Evolutionary conservation across 2,113 vertebrate genomes (phyloP).

Genomic region (Regulus satrapa): DNA sequence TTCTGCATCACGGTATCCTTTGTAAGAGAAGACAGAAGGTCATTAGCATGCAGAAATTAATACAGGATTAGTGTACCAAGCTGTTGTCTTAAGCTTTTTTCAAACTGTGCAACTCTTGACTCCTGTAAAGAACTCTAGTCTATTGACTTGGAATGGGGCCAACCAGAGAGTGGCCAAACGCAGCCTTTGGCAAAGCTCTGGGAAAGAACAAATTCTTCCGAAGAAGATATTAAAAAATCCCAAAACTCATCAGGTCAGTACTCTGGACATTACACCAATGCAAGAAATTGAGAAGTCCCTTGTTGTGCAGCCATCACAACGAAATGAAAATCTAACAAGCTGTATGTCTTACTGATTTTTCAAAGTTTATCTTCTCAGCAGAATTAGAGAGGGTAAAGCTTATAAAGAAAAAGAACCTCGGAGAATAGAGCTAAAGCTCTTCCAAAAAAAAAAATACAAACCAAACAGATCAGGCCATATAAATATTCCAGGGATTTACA

Average conservation of each 20-base stretch:
- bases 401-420: background rate
- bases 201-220: background rate
- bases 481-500: background rate
- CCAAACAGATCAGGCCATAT: rapidly evolving
- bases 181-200: background rate
- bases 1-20: slow-evolving; percentile 94
- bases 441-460: background rate
- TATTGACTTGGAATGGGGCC: background rate
- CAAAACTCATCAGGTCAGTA: background rate
- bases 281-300: background rate
- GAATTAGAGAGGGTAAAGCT: background rate
- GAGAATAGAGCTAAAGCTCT: background rate
- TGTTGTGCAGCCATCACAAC: background rate
- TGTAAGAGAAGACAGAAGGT: background rate
- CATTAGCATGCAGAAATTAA: background rate
- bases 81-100: background rate
- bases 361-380: background rate
- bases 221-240: background rate
- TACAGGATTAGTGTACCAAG: background rate
- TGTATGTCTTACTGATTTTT: background rate
- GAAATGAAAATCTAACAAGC: background rate
- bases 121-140: background rate
- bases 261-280: background rate
- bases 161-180: background rate
- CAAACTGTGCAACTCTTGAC: background rate